Base-by-base conservation (phyloP, 2,797 vertebrate species). In the Poeciliopsis turneri region DNA sequence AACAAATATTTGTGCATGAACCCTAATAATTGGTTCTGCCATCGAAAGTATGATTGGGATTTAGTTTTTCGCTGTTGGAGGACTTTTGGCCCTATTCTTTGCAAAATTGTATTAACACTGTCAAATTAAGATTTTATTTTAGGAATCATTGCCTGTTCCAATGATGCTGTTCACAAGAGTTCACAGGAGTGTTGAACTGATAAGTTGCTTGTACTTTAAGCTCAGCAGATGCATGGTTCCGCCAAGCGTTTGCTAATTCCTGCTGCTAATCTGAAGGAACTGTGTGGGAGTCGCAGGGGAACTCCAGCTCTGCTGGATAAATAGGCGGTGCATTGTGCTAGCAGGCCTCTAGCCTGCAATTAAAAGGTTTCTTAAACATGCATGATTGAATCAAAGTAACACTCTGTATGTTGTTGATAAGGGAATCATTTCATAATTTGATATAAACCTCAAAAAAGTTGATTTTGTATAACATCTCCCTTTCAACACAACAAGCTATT, bases 401-500 rank as follows among this genome's bases (percentile, higher is more conserved):
- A 55, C 53, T n/a, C 11, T n/a, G 23, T 2, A 13, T 55, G 11
- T n/a, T 55, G 4, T 55, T 55, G 25, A n/a, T 55, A n/a, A 11
- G 25, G 25, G 11, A 55, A 55, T 55, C 3, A 55, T n/a, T 11
- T 55, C 25, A 12, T n/a, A 55, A 55, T 12, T n/a, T 55, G 53
- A 55, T n/a, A 55, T 12, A 12, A 55, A 55, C 9, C 10, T 55
- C 10, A 28, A 55, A 55, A 55, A 55, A 4, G 11, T 55, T 12
- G 10, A 55, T n/a, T 55, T 55, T 55, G 4, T 25, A 55, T 11
- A 12, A 55, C 1, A 12, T 85, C 15, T 25, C 2, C 15, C 68
- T 55, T 82, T 88, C 59, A 66, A 46, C 70, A 47, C 53, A 82
- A 51, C 73, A 78, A 47, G 78, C 66, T 82, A 57, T 53, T 77